phyloP scores from a whole-genome alignment of 2,113 vertebrate genomes.

The Peromyscus maniculatus region DNA sequence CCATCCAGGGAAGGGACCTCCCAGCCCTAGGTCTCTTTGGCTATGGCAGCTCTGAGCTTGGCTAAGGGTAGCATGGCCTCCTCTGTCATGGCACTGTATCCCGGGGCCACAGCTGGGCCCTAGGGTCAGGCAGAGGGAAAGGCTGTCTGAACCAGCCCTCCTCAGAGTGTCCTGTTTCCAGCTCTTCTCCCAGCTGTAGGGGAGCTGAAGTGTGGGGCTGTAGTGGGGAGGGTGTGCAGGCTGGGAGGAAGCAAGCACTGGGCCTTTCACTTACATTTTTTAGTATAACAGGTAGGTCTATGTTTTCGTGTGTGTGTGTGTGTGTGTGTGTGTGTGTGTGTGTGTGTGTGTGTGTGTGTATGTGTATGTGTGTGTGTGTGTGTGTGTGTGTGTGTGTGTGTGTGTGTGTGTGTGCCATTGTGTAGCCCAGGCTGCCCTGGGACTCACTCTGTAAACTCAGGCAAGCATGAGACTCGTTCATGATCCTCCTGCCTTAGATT shows the following conservation, averaged over 20 bases:
- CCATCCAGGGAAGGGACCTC: background rate
- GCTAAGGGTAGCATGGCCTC: background rate
- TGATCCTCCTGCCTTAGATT: background rate
- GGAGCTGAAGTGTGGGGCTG: too few species aligned
- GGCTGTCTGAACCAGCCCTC: background rate
- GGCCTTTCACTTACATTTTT: background rate
- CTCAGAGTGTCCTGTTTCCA: background rate
- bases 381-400: too few species aligned
- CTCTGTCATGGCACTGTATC: background rate
- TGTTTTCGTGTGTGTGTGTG: background rate
- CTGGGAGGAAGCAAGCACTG: background rate
- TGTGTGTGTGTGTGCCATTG: too few species aligned
- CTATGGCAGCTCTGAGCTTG: background rate
- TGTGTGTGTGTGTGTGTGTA: too few species aligned
- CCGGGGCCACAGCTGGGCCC: background rate
- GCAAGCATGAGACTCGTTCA: background rate
- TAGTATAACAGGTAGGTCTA: background rate
- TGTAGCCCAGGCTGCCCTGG: background rate
- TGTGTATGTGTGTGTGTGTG: too few species aligned
- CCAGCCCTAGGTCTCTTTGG: background rate
- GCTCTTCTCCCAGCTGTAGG: background rate
- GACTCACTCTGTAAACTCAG: background rate
- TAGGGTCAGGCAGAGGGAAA: background rate
- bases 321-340: background rate
- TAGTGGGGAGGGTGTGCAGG: fast-evolving